These are phyloP conservation scores for Lucilia sericata DNA, from an alignment of 1,140 invertebrate species.

Conservation along the genomic window DNA sequence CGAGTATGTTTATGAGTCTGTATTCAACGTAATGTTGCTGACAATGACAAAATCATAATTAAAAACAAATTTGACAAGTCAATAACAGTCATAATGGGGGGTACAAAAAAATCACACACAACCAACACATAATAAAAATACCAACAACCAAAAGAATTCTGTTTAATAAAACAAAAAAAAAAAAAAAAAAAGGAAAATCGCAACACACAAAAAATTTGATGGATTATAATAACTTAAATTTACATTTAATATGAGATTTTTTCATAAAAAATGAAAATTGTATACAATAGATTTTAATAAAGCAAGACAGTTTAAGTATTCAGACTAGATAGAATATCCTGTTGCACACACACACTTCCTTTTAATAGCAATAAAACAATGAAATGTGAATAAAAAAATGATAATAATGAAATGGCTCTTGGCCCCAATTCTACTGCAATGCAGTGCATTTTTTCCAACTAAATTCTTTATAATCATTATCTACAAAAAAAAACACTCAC, in stretches of 20 bases:
- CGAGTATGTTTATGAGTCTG: constrained; percentile 4
- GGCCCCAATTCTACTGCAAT: constrained; percentile 21
- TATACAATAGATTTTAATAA: neutral
- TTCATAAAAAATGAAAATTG: neutral
- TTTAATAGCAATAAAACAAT: neutral
- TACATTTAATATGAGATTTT: constrained; percentile 15
- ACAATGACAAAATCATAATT: constrained; percentile 43
- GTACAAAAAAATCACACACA: neutral
- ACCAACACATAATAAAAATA: neutral
- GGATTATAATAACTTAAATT: constrained; percentile 27
- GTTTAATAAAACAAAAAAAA: neutral
- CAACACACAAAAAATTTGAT: constrained; percentile 1
- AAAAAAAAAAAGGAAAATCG: neutral
- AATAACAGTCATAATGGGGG: constrained; percentile 38
- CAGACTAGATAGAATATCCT: constrained; percentile 15
- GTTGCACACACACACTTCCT: neutral
- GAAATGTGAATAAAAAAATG: neutral
- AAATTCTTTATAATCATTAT: neutral
- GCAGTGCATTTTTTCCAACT: neutral
- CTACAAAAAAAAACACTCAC: neutral
- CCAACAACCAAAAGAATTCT: neutral
- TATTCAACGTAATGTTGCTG: constrained; percentile 23
- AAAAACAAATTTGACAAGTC: constrained; percentile 42
- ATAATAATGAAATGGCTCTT: constrained; percentile 28
- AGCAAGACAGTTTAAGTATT: neutral